Conservation (phyloP, 2,797 vertebrate species). For the Poeciliopsis gracilis region DNA sequence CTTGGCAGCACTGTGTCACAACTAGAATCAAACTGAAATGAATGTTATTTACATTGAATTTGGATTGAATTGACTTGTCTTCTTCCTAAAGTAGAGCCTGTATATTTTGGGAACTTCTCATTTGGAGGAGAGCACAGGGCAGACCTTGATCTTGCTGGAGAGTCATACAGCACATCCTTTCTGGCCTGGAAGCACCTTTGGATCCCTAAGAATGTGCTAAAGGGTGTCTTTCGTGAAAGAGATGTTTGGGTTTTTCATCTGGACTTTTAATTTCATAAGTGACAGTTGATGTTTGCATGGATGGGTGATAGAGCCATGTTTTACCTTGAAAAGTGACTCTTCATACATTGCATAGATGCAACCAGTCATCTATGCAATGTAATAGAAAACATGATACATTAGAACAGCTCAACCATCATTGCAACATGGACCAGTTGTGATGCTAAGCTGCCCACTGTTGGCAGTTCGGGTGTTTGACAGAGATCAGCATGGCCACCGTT, state of each 20-base stretch:
- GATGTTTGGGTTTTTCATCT: not conserved
- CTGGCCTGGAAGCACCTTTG: not conserved
- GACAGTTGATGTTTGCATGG: not conserved
- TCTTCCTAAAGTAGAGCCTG: not conserved
- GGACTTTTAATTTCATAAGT: not conserved
- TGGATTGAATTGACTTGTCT: not conserved
- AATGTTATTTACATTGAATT: not conserved
- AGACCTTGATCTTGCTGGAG: not conserved
- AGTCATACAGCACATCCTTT: not conserved
- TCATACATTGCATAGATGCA: not conserved
- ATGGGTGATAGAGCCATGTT: not conserved
- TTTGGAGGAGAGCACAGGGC: not conserved
- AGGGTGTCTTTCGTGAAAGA: not conserved
- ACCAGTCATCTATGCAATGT: not conserved
- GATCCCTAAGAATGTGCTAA: not conserved
- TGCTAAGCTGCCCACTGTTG: not conserved
- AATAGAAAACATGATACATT: not conserved
- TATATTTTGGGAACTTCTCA: not conserved
- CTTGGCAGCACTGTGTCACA: not conserved
- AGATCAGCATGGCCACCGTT: not conserved
- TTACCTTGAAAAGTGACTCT: not conserved
- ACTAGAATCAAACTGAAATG: not conserved
- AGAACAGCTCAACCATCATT: not conserved
- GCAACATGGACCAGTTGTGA: not conserved
- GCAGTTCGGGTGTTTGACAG: not conserved